These are phyloP conservation scores for Petrocephalus zakoni DNA, from an alignment of 2,113 vertebrate species.

Conservation along the genomic window DNA sequence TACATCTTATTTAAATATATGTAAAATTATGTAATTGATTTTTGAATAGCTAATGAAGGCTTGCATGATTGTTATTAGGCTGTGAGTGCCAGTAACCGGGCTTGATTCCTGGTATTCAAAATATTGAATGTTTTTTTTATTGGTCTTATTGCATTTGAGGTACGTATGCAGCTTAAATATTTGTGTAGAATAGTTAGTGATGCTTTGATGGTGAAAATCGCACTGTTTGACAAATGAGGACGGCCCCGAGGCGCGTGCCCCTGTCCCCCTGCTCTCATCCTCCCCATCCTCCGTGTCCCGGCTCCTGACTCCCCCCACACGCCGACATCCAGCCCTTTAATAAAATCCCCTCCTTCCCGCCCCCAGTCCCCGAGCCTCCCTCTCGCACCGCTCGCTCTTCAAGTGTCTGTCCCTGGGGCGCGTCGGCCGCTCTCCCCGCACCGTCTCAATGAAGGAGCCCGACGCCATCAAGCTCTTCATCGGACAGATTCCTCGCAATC, in stretches of 20 bases:
- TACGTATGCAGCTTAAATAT: neutral
- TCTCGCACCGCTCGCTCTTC: constrained; percentile 29
- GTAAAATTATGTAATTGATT: constrained; percentile 42
- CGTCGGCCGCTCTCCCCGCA: constrained; percentile 45
- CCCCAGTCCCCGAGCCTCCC: constrained; percentile 41
- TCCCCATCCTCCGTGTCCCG: constrained; percentile 13
- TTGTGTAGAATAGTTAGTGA: neutral
- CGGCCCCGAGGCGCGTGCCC: neutral
- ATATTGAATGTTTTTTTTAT: neutral
- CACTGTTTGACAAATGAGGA: neutral
- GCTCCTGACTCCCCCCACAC: neutral
- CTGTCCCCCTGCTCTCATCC: neutral
- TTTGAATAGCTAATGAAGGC: constrained; percentile 59
- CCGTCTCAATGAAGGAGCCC: constrained; percentile 87
- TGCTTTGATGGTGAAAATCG: neutral
- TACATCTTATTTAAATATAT: constrained; percentile 8
- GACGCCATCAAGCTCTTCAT: constrained; percentile 95
- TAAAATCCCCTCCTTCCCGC: constrained; percentile 27
- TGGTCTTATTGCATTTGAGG: neutral
- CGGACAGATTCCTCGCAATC: constrained; percentile 88
- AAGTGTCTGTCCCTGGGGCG: constrained; percentile 32
- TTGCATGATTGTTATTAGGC: constrained; percentile 57
- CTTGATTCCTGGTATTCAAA: constrained; percentile 46
- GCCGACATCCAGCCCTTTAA: constrained; percentile 6
- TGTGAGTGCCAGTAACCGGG: constrained; percentile 30